Conservation (phyloP, 2,797 vertebrate genomes). For the Capromys pilorides region DNA sequence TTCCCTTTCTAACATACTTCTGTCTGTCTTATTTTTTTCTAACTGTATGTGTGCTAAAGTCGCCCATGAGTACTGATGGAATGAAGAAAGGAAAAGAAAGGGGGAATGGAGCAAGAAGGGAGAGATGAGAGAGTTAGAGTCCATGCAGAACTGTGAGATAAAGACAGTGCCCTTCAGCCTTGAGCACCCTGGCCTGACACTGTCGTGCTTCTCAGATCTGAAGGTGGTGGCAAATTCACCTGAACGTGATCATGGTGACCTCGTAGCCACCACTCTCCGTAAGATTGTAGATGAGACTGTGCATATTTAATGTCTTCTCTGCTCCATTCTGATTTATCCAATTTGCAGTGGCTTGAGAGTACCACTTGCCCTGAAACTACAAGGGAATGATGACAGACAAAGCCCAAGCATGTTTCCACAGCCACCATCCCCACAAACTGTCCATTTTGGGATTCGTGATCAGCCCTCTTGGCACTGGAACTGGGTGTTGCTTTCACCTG, state of each 20-base stretch:
- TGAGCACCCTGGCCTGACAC: not conserved
- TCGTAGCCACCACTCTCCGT: slow-evolving; percentile 87
- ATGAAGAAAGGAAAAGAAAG: not conserved
- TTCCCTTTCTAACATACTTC: not conserved
- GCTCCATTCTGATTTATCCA: not conserved
- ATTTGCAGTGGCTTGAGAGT: not conserved
- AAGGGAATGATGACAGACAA: not conserved
- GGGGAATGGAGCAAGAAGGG: not conserved
- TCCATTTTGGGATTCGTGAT: not conserved
- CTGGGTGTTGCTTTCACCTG: not conserved
- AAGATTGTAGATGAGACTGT: slow-evolving; percentile 12
- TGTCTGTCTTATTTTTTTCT: not conserved
- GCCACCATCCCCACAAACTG: not conserved
- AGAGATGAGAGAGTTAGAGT: not conserved
- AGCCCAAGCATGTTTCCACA: not conserved
- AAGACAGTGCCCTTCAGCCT: not conserved
- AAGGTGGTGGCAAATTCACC: not conserved
- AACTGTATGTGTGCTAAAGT: not conserved
- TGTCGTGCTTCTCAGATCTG: too few species aligned
- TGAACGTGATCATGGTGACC: slow-evolving; percentile 82
- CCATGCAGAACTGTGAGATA: not conserved
- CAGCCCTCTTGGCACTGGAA: not conserved
- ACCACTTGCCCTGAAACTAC: not conserved
- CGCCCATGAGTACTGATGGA: not conserved
- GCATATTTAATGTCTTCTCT: too few species aligned